A percentile compares a stretch with the other conserved stretches of the same genome.
Conservation (phyloP, 2,888 invertebrate species). For the Polietes domitor region DNA sequence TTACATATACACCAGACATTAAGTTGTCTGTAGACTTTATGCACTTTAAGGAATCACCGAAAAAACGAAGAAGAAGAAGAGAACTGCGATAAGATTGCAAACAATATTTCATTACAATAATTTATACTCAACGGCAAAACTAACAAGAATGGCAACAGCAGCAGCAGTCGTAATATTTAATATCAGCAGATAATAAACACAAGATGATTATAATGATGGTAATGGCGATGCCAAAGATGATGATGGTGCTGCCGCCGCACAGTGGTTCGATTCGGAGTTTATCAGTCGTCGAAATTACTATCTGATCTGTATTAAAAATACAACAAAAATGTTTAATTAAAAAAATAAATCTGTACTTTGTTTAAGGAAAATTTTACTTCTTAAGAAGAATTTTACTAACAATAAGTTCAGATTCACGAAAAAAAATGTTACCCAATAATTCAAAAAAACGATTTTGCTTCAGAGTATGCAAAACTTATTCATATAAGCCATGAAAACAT, state of each 20-base stretch:
- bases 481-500: no score
- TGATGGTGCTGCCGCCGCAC: conserved; percentile 1
- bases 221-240: conserved; percentile 14
- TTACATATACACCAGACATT: conserved; percentile 31
- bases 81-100: conserved; percentile 61
- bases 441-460: no score
- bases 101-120: conserved; percentile 61
- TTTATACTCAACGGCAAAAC: conserved; percentile 57
- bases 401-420: no score
- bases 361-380: no score
- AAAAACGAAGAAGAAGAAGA: conserved; percentile 43
- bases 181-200: conserved; percentile 62
- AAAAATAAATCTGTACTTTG: no score
- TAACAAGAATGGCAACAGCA: conserved; percentile 43
- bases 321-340: no score
- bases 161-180: conserved; percentile 61
- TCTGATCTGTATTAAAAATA: no score
- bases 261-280: no score
- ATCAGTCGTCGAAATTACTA: no score
- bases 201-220: conserved; percentile 40
- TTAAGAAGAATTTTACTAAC: no score
- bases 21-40: conserved; percentile 46
- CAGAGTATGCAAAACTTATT: no score
- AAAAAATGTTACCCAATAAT: no score
- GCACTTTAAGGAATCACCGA: conserved; percentile 31